Conservation (phyloP, 2,113 vertebrate species). For the Rhagologus leucostigma region DNA sequence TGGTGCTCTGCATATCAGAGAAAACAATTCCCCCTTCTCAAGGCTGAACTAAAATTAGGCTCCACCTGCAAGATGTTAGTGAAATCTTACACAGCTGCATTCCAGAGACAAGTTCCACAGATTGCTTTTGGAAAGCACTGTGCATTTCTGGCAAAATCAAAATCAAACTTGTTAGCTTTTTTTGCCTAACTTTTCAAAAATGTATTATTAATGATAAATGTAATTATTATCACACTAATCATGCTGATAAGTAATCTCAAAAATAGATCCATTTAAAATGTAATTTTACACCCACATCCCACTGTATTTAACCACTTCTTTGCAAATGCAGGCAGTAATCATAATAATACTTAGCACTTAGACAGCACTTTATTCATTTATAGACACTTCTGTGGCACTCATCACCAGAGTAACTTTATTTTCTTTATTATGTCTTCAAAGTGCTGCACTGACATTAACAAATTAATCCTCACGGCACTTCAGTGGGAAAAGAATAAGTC, state of each 20-base stretch:
- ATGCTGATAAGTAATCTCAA: conserved; percentile 76
- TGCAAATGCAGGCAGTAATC: conserved; percentile 60
- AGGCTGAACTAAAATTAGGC: conserved; percentile 81
- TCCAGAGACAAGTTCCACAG: conserved; percentile 78
- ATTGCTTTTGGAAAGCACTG: conserved; percentile 76
- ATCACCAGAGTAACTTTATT: conserved; percentile 64
- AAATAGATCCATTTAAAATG: conserved; percentile 74
- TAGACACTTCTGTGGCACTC: conserved; percentile 60
- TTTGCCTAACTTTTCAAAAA: conserved; percentile 70
- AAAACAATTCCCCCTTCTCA: conserved; percentile 76
- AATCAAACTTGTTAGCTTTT: conserved; percentile 72
- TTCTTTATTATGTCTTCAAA: conserved; percentile 62
- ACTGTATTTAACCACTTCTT: conserved; percentile 73
- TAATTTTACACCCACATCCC: conserved; percentile 67
- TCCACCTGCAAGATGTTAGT: conserved; percentile 84
- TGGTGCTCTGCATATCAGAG: conserved; percentile 40
- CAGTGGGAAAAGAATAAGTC: conserved; percentile 12
- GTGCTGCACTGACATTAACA: conserved; percentile 62
- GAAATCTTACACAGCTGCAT: conserved; percentile 79
- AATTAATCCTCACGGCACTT: conserved; percentile 51
- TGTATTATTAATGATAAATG: conserved; percentile 80
- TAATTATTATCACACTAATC: conserved; percentile 79
- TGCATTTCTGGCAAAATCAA: conserved; percentile 63
- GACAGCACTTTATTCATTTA: conserved; percentile 70
- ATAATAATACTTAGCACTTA: conserved; percentile 67